Percentiles rank a stretch among this genome's conserved stretches.
Conservation (phyloP, 2,797 vertebrate genomes). For the Agapornis canus region DNA sequence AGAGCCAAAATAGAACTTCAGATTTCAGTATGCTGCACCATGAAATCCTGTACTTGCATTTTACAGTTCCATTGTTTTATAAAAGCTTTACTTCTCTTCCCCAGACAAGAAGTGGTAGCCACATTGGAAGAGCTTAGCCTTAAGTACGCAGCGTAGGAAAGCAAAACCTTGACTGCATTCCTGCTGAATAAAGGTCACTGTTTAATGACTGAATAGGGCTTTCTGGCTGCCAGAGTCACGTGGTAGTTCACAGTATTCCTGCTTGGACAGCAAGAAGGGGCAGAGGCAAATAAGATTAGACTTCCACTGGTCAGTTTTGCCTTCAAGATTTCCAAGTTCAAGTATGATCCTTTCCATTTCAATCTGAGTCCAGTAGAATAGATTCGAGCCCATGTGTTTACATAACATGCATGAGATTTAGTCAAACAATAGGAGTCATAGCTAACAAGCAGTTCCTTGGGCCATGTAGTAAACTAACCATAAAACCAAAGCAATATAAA, state of each 20-base stretch:
- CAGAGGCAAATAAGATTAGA: neutral
- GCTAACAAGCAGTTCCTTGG: neutral
- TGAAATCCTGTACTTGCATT: neutral
- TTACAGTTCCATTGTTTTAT: neutral
- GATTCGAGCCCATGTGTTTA: neutral
- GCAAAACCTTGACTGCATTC: neutral
- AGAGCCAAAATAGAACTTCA: neutral
- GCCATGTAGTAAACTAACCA: neutral
- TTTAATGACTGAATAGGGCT: neutral
- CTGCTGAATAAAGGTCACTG: neutral
- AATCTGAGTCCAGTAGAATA: neutral
- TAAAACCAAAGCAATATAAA: neutral
- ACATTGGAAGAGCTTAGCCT: neutral
- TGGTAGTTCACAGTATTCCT: neutral
- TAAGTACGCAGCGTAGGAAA: neutral
- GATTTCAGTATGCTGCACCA: neutral
- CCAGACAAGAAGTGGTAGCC: neutral
- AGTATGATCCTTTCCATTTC: neutral
- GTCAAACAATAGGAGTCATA: neutral
- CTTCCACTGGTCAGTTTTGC: neutral
- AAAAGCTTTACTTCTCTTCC: neutral
- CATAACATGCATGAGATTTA: rapidly evolving
- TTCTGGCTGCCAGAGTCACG: neutral
- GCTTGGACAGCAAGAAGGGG: neutral
- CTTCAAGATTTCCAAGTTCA: rapidly evolving